A percentile compares a stretch with the other conserved stretches of the same genome.
Conservation (phyloP, 2,888 invertebrate species). For the Bellardia pandia region DNA sequence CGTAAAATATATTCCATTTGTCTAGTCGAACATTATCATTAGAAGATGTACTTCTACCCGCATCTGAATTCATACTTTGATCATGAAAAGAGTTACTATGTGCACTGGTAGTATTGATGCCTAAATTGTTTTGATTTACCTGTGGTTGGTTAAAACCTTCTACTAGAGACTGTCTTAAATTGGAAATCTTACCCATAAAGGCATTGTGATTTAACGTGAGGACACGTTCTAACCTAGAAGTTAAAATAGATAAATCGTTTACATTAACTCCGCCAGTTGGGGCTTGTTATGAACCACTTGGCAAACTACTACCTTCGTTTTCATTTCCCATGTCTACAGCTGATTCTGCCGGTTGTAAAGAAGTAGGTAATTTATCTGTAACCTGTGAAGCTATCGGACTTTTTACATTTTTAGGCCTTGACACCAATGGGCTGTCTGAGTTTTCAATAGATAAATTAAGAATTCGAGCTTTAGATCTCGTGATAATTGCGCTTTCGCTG, state of each 20-base stretch:
- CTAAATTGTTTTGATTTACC: too few species aligned
- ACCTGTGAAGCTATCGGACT: not conserved
- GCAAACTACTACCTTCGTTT: not conserved
- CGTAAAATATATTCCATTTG: not conserved
- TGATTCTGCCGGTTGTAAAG: not conserved
- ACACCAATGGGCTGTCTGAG: not conserved
- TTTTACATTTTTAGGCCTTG: not conserved
- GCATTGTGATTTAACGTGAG: not conserved
- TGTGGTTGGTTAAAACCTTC: not conserved
- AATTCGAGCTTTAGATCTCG: not conserved
- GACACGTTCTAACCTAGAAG: slow-evolving; percentile 3
- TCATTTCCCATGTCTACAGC: not conserved
- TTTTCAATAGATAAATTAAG: not conserved
- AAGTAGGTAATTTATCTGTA: not conserved
- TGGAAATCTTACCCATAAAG: slow-evolving; percentile 17
- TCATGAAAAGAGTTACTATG: not conserved
- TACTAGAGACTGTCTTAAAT: not conserved
- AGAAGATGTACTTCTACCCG: not conserved
- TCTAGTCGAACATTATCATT: not conserved
- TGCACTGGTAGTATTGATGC: not conserved
- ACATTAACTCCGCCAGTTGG: not conserved
- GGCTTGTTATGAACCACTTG: not conserved
- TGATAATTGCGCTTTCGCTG: not conserved
- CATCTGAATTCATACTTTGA: not conserved
- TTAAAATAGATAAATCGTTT: not conserved